phyloP scores from a whole-genome alignment of 2,797 vertebrate species.

The Hafferia zeledoni region DNA sequence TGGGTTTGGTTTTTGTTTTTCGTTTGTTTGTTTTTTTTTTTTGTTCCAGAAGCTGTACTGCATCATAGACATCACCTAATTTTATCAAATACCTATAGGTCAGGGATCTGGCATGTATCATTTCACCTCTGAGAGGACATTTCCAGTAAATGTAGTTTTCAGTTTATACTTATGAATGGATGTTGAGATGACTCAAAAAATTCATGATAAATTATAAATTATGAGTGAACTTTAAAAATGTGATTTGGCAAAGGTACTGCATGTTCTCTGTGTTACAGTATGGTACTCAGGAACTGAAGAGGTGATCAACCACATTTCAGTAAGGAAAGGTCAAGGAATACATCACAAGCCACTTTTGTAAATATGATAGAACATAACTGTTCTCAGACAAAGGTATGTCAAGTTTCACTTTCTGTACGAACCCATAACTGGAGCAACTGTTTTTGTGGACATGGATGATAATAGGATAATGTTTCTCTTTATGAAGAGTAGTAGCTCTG shows the following conservation, averaged over 20 bases:
- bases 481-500: not conserved
- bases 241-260: constrained; percentile 64
- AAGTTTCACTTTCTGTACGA: not conserved
- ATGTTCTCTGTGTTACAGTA: not conserved
- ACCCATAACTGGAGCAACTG: not conserved
- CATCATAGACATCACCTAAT: constrained; percentile 71
- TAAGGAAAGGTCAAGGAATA: constrained; percentile 43
- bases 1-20: too few relatives aligned
- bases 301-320: constrained; percentile 8
- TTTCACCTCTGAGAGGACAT: constrained; percentile 68
- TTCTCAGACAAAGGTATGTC: not conserved
- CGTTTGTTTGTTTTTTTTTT: not conserved
- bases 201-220: constrained; percentile 73
- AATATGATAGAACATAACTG: constrained; percentile 12
- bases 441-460: not conserved
- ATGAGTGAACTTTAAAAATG: constrained; percentile 74
- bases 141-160: constrained; percentile 75
- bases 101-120: constrained; percentile 77
- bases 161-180: constrained; percentile 67
- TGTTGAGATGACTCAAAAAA: constrained; percentile 73
- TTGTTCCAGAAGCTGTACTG: constrained; percentile 43
- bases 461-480: not conserved
- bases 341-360: not conserved
- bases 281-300: constrained; percentile 25
- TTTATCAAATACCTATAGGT: constrained; percentile 72